Percentiles rank a stretch among this genome's conserved stretches.
These are phyloP conservation scores for Diarsia dahlii DNA, from an alignment of 2,888 invertebrate species.

Conservation along the genomic window DNA sequence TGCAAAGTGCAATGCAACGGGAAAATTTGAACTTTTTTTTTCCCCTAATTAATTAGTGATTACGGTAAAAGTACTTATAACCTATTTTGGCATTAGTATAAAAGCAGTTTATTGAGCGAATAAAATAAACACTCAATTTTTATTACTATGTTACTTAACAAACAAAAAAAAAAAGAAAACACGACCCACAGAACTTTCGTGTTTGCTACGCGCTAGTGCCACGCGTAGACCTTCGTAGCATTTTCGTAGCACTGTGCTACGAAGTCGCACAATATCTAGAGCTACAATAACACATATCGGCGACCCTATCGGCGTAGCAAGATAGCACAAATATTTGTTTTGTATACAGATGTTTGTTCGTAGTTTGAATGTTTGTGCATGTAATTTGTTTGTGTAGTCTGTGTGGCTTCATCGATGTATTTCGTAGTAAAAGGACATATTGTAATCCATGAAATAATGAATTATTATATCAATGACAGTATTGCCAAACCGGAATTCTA, in stretches of 20 bases:
- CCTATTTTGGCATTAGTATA: no score
- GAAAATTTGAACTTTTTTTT: neutral
- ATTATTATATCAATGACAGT: neutral
- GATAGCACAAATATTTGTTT: constrained; percentile 42
- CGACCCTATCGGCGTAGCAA: neutral
- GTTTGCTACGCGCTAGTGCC: neutral
- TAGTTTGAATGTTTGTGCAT: constrained; percentile 36
- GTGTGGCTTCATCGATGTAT: neutral
- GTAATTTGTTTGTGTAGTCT: constrained; percentile 16
- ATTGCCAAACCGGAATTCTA: neutral
- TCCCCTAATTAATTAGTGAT: no score
- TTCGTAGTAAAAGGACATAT: neutral
- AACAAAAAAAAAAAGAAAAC: neutral
- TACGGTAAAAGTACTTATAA: no score
- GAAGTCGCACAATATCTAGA: neutral
- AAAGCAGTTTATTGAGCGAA: no score
- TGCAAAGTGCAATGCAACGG: no score
- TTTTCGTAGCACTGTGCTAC: constrained; percentile 24
- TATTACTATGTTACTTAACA: neutral
- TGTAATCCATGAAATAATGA: neutral
- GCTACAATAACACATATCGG: neutral
- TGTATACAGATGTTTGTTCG: constrained; percentile 37
- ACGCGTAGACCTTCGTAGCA: constrained; percentile 22
- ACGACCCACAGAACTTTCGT: neutral
- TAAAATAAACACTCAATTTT: neutral